Percentiles rank a stretch among this genome's conserved stretches.
Conservation (phyloP, 2,888 invertebrate genomes). For the Dryococelus australis region DNA sequence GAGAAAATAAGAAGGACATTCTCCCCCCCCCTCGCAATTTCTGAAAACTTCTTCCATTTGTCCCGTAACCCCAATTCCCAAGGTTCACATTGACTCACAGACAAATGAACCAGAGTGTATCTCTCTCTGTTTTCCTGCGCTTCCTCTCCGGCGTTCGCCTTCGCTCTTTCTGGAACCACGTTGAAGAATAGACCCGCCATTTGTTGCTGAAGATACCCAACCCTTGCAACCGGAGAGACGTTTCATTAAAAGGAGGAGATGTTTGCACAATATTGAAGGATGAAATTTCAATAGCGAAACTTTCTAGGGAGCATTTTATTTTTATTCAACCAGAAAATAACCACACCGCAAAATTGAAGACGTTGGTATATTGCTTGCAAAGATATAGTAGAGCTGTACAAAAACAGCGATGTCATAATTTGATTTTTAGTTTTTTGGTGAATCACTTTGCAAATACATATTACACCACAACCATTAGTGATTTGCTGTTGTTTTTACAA, state of each 20-base stretch:
- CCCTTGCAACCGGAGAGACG: not conserved
- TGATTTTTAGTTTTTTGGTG: no score
- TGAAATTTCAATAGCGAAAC: not conserved
- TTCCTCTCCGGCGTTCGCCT: not conserved
- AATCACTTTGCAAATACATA: no score
- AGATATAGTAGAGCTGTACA: no score
- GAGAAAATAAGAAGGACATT: not conserved
- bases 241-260: not conserved
- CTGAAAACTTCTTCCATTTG: slow-evolving; percentile 11
- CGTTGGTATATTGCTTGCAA: no score
- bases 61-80: slow-evolving; percentile 6
- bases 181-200: not conserved
- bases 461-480: no score
- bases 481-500: no score
- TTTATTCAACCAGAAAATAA: not conserved
- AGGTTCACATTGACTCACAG: slow-evolving; percentile 4
- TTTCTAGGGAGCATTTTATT: not conserved
- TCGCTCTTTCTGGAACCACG: not conserved
- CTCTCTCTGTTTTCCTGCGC: not conserved
- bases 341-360: no score
- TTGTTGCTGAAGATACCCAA: not conserved
- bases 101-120: not conserved
- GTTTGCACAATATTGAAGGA: not conserved
- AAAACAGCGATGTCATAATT: no score
- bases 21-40: not conserved